A percentile compares a stretch with the other conserved stretches of the same genome.
These are phyloP conservation scores for Cyprinus carpio DNA, from an alignment of 2,113 vertebrate genomes.

Conservation along the genomic window DNA sequence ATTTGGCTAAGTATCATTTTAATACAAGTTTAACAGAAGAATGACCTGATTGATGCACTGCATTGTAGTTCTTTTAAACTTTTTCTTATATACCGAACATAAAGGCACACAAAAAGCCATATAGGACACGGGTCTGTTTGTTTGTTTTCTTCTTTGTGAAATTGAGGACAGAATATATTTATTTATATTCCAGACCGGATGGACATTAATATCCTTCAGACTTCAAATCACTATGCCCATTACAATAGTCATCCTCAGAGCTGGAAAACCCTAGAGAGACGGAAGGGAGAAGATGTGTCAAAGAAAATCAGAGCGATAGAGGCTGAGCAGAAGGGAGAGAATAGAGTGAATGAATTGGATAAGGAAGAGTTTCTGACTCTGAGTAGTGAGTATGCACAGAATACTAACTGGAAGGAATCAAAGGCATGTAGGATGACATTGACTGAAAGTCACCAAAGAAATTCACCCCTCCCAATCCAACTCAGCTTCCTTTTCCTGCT, in stretches of 20 bases:
- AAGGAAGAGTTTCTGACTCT: conserved; percentile 38
- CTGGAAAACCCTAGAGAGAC: conserved; percentile 33
- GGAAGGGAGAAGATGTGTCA: conserved; percentile 15
- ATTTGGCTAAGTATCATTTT: neutral
- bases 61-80: neutral
- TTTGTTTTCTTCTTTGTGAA: conserved; percentile 11
- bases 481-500: neutral
- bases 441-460: conserved; percentile 64
- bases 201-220: conserved; percentile 36
- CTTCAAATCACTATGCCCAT: conserved; percentile 19
- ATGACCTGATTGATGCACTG: neutral
- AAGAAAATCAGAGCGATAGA: conserved; percentile 30
- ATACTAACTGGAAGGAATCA: conserved; percentile 17
- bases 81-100: neutral
- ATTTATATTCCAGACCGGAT: conserved; percentile 17
- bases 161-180: conserved; percentile 38
- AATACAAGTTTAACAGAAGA: conserved; percentile 11
- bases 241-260: conserved; percentile 20
- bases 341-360: conserved; percentile 11
- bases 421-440: conserved; percentile 58
- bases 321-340: neutral
- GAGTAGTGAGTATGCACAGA: conserved; percentile 38
- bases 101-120: neutral
- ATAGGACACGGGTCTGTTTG: neutral
- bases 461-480: conserved; percentile 32